phyloP scores from a whole-genome alignment of 2,113 vertebrate species.

The Oxyruncus cristatus region DNA sequence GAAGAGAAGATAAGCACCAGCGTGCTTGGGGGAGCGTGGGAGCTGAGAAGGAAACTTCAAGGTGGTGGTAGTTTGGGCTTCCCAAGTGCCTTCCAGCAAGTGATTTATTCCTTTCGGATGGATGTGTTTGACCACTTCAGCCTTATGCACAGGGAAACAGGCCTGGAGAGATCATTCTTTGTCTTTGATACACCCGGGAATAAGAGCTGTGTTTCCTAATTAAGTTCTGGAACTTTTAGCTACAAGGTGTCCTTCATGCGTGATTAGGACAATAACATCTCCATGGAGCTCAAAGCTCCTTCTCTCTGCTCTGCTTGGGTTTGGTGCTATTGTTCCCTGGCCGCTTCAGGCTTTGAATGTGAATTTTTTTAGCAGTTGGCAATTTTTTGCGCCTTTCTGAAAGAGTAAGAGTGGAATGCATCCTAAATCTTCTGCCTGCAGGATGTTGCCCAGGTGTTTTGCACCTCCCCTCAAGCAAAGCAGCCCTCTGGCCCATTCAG shows the following conservation, averaged over 20 bases:
- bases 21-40: background rate
- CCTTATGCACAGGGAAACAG: background rate
- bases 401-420: background rate
- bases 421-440: background rate
- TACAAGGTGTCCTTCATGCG: background rate
- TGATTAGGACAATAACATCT: background rate
- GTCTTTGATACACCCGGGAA: background rate
- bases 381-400: background rate
- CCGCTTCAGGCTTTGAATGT: background rate
- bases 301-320: background rate
- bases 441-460: background rate
- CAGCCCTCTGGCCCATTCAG: background rate
- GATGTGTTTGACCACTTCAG: background rate
- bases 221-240: background rate
- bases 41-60: background rate
- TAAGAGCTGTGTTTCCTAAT: background rate
- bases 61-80: background rate
- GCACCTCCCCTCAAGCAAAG: background rate
- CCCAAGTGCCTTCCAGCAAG: background rate
- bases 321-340: background rate
- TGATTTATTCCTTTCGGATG: background rate
- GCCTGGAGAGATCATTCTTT: background rate
- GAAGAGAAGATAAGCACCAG: background rate
- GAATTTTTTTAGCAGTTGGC: background rate
- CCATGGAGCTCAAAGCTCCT: background rate